Evolutionary conservation across 2,797 vertebrate genomes (phyloP), one percentile per base, ranked within the genome.

Genomic region (Sebastes iracundus): DNA sequence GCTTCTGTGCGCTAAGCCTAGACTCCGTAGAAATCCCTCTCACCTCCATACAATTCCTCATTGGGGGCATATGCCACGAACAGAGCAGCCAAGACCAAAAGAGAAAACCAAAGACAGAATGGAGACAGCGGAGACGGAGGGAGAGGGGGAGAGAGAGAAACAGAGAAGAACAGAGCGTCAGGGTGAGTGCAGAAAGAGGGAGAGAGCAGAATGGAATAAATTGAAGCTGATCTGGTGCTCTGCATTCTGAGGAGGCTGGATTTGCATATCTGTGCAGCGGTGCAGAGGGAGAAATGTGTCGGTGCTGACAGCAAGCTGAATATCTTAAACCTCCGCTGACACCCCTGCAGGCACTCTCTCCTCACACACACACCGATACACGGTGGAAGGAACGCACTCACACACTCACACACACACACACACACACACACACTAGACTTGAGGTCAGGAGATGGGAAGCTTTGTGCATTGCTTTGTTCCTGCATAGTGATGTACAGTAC

Each of bases 251-350:
- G 93, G 93, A 93, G 92, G 90, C 87, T 72, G 84, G 89, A 96
- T 96, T 96, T 95, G 95, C 95, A 96, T 96, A 95, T 95, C 92
- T 95, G 96, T 96, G 94, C 94, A 95, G 95, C 90, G 88, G 94
- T 92, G 95, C 94, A 95, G 91, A 93, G 93, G 95, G 93, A 96
- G 94, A 96, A 95, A 96, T 95, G 95, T 95, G 95, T 95, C 93
- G 90, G 93, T 77, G 92, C 94, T 96, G 95, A 96, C 95, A 96
- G 95, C 91, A 91, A 93, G 92, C 93, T 92, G 94, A 95, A 95
- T 95, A 95, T 95, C 91, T 95, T 94, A 94, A 94, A 94, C 92
- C 93, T 90, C 82, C 79, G 32, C 87, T 94, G 94, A 95, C 94
- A 93, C 84, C 90, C 90, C 93, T 93, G 90, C 94, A 93, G 93